Base-by-base conservation (phyloP, 2,888 invertebrate species). In the Drosophila paramelanica region DNA sequence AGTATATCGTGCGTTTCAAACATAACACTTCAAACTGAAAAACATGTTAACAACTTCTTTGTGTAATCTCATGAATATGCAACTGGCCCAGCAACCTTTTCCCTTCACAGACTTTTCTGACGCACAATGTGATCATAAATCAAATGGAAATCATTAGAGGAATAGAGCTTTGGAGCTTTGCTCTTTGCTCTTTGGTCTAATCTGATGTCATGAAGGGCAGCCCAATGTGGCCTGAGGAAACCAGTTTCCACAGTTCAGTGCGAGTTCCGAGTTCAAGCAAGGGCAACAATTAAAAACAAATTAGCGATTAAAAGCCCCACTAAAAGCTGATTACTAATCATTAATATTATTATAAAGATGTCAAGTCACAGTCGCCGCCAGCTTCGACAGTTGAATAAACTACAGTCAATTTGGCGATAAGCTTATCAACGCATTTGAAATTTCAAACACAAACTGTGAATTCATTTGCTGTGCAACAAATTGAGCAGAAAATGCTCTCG, bases 271-370 rank as follows among this genome's bases (percentile, higher is more conserved):
- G 74, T 76, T 77, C 67, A 75, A 62, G 62, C 77, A 62, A 76
- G 72, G 77, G 72, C 77, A 61, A 31, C 77, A 75, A 75, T 75
- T 75, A 76, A 77, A 75, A 67, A 53, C 67, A 67, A 75, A 76
- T 75, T 76, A 77, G 67, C 72, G 61, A 58, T 59, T 62, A 52
- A 52, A 25, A 36, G 36, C 36, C 13, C 8, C 38, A 59, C 31
- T 36, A 49, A 49, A 51, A 43, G 53, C 20, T 57, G 58, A 71
- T 71, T 76, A 56, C 49, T 49, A 59, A 56, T 49, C 41, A 25
- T 31, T 36, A 13, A 3, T 36, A 36, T 36, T 36, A 41, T 14
- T 42, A 45, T 49, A 57, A 60, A 73, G 56, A 49, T 57, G 73
- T 57, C 73, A 47, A 58, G 57, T 55, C 53, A 58, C 41, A 49